Conservation (phyloP, 2,888 invertebrate genomes). For the Conchocele bisecta region DNA sequence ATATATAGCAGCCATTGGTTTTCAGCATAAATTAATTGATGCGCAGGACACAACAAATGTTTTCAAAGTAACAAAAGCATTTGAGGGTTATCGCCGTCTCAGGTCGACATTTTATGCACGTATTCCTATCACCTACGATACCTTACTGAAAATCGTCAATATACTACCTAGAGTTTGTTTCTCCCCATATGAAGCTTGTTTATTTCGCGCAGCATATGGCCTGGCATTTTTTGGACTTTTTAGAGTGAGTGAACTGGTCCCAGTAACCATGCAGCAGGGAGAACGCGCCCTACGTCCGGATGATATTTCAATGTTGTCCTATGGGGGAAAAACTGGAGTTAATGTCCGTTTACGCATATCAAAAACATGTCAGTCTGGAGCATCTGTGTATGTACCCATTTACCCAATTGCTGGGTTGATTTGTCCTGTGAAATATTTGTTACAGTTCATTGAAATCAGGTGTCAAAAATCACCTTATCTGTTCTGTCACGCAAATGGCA, state of each 20-base stretch:
- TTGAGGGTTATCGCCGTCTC: neutral
- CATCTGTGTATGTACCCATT: neutral
- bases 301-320: too few relatives aligned
- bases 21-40: neutral
- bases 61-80: neutral
- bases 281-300: too few relatives aligned
- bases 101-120: neutral
- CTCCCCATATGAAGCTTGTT: neutral
- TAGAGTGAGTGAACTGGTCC: slow-evolving; percentile 5
- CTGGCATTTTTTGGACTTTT: slow-evolving; percentile 6
- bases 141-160: neutral
- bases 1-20: neutral
- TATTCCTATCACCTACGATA: neutral
- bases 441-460: neutral
- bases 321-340: too few relatives aligned
- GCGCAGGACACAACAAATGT: neutral
- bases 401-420: neutral
- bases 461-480: neutral
- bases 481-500: neutral
- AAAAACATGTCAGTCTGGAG: neutral
- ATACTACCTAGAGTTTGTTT: neutral
- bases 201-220: slow-evolving; percentile 3
- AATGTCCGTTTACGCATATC: too few relatives aligned
- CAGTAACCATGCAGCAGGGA: too few relatives aligned
- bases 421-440: neutral